Conservation (phyloP, 2,888 invertebrate species). For the Patella caerulea region DNA sequence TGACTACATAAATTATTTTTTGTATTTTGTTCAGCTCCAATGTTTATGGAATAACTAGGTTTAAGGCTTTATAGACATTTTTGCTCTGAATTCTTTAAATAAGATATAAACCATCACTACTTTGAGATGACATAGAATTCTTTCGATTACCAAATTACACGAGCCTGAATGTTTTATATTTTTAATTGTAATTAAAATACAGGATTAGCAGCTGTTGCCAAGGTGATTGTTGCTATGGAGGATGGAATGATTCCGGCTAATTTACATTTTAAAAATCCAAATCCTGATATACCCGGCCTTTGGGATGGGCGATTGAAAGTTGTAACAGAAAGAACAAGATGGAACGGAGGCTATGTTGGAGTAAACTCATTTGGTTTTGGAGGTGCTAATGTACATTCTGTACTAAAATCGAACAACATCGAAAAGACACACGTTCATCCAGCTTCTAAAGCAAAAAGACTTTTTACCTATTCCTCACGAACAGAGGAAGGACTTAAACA, state of each 20-base stretch:
- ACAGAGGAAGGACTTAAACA: constrained; percentile 83
- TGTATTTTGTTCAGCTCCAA: too few relatives aligned
- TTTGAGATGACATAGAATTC: too few relatives aligned
- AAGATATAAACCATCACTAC: too few relatives aligned
- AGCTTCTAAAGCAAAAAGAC: constrained; percentile 77
- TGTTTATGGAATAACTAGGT: too few relatives aligned
- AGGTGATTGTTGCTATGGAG: constrained; percentile 94
- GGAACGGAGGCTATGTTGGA: constrained; percentile 92
- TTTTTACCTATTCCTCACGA: constrained; percentile 87
- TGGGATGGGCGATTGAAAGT: constrained; percentile 90
- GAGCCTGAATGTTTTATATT: neutral
- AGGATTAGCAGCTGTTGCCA: constrained; percentile 91
- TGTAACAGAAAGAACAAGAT: constrained; percentile 85
- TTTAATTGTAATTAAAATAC: constrained; percentile 24
- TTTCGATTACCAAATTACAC: too few relatives aligned
- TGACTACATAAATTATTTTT: too few relatives aligned
- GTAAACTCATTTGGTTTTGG: constrained; percentile 99
- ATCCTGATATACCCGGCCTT: constrained; percentile 92
- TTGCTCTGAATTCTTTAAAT: too few relatives aligned
- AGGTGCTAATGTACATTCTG: constrained; percentile 76
- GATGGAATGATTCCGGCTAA: constrained; percentile 89
- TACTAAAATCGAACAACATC: constrained; percentile 73
- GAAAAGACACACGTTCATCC: constrained; percentile 39
- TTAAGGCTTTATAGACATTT: too few relatives aligned
- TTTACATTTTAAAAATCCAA: constrained; percentile 89